These are phyloP conservation scores for Chaenodraco wilsoni DNA, from an alignment of 2,797 vertebrate genomes.

Conservation along the genomic window DNA sequence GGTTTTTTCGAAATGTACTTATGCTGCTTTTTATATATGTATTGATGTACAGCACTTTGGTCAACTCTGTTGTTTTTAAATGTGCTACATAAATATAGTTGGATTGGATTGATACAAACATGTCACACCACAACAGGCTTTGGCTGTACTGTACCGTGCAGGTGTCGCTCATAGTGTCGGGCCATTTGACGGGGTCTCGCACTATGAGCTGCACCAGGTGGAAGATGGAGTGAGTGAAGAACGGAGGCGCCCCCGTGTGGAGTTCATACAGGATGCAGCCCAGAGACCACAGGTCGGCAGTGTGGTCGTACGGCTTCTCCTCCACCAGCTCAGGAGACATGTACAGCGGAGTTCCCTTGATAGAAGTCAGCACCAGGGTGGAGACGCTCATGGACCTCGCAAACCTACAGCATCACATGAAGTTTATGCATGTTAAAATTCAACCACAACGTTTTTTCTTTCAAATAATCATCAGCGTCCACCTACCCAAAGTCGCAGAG, in stretches of 20 bases:
- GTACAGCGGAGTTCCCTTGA: slow-evolving; percentile 97
- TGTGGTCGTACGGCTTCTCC: slow-evolving; percentile 96
- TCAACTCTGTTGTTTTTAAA: too few relatives aligned
- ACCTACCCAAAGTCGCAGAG: slow-evolving; percentile 98
- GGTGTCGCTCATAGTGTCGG: slow-evolving; percentile 85
- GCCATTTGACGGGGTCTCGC: slow-evolving; percentile 92
- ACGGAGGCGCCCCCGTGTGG: slow-evolving; percentile 93
- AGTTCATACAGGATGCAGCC: slow-evolving; percentile 98
- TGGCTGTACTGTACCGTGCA: slow-evolving; percentile 87
- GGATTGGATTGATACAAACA: background rate
- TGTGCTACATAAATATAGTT: too few relatives aligned
- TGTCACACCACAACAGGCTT: background rate
- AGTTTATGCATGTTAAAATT: background rate
- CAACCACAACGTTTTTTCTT: fast-evolving
- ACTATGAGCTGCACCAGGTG: slow-evolving; percentile 93
- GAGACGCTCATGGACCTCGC: slow-evolving; percentile 96
- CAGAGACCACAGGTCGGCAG: slow-evolving; percentile 95
- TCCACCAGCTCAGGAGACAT: slow-evolving; percentile 98
- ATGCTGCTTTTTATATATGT: too few relatives aligned
- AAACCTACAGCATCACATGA: slow-evolving; percentile 83
- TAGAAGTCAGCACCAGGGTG: slow-evolving; percentile 96
- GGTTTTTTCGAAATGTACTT: too few relatives aligned
- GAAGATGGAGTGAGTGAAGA: slow-evolving; percentile 96
- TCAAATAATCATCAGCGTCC: background rate
- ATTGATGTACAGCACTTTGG: too few relatives aligned